phyloP scores from a whole-genome alignment of 1,140 invertebrate species.

The Cotesia glomerata region DNA sequence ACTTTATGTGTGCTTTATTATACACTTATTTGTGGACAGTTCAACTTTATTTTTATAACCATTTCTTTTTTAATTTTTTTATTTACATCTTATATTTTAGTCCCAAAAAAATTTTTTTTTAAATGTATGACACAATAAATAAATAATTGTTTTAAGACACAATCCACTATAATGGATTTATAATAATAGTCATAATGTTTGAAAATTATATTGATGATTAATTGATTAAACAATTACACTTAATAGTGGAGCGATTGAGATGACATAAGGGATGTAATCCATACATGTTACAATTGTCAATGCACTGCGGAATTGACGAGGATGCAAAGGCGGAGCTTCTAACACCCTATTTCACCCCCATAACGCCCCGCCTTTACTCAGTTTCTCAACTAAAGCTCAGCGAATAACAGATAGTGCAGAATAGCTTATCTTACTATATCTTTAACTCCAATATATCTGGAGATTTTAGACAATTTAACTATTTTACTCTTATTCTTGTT shows the following conservation, averaged over 20 bases:
- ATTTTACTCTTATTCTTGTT: conserved; percentile 1
- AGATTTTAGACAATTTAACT: conserved; percentile 18
- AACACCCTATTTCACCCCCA: conserved; percentile 32
- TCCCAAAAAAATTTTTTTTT: no score
- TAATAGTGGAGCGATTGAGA: background rate
- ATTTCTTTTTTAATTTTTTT: background rate
- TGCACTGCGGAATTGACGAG: conserved; percentile 5
- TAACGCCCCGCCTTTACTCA: conserved; percentile 46
- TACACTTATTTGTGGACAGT: background rate
- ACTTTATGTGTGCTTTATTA: background rate
- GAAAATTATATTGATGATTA: no score
- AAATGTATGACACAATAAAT: no score
- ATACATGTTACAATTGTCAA: background rate
- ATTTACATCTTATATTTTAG: background rate
- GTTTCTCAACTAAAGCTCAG: conserved; percentile 28
- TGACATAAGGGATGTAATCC: background rate
- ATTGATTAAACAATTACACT: background rate
- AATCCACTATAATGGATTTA: no score
- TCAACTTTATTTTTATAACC: background rate
- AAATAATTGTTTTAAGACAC: no score
- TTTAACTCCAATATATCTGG: conserved; percentile 32
- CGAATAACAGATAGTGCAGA: background rate
- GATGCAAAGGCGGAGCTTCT: conserved; percentile 41
- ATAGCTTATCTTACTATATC: conserved; percentile 9
- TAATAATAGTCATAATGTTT: no score